Evolutionary conservation across 1,140 invertebrate species (phyloP).

Genomic region (Chironomus tepperi): DNA sequence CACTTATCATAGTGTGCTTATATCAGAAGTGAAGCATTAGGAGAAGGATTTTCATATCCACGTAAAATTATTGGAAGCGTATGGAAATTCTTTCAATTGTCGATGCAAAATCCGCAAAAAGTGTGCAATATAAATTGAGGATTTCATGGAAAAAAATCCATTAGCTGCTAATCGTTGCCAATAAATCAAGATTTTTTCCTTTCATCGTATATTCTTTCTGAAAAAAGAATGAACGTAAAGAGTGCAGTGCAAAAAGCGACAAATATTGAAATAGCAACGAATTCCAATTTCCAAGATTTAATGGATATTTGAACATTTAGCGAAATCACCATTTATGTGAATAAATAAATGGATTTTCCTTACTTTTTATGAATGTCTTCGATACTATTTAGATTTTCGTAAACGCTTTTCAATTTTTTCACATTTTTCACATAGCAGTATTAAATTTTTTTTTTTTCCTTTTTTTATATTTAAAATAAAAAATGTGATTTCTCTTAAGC

Average conservation of each 20-base stretch:
- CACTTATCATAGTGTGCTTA: background rate
- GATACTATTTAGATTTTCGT: background rate
- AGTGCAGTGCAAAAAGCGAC: background rate
- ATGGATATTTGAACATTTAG: constrained; percentile 13
- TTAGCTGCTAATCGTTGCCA: constrained; percentile 1
- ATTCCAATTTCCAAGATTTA: background rate
- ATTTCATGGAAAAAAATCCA: constrained; percentile 18
- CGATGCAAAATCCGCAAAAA: constrained; percentile 10
- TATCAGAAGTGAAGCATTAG: background rate
- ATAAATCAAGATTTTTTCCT: constrained; percentile 22
- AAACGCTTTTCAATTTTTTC: background rate
- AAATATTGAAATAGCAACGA: constrained; percentile 1
- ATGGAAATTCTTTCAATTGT: constrained; percentile 21
- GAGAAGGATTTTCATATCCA: constrained; percentile 20
- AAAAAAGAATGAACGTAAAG: background rate
- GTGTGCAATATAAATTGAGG: constrained; percentile 19
- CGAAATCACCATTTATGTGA: constrained; percentile 5
- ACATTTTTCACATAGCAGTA: background rate
- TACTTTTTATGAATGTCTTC: background rate
- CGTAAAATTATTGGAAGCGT: background rate
- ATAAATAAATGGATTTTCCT: constrained; percentile 14
- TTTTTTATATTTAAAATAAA: too few species aligned
- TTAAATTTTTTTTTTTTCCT: too few species aligned
- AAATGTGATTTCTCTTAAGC: too few species aligned
- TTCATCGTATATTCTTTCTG: constrained; percentile 13